A percentile compares a stretch with the other conserved stretches of the same genome.
These are phyloP conservation scores for Ruditapes philippinarum DNA, from an alignment of 1,140 invertebrate species.

Conservation along the genomic window DNA sequence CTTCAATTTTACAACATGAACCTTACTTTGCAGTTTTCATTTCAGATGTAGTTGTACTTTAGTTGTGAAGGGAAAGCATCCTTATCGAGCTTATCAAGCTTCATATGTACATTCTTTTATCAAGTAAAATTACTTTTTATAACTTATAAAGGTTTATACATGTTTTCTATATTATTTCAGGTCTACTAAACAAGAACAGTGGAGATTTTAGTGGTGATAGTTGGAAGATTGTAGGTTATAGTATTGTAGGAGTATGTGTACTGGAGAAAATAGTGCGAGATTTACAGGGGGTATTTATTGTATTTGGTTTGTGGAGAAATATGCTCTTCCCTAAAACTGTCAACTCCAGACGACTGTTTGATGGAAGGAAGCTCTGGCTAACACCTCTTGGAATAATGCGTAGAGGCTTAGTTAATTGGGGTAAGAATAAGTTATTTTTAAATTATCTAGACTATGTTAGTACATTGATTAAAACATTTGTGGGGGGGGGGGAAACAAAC, in stretches of 20 bases:
- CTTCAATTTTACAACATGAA: no score
- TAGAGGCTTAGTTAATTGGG: conserved; percentile 80
- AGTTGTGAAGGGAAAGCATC: no score
- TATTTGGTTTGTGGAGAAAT: conserved; percentile 84
- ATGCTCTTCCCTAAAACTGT: conserved; percentile 78
- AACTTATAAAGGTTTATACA: not conserved
- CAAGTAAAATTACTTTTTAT: no score
- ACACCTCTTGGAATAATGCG: conserved; percentile 78
- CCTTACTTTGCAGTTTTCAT: no score
- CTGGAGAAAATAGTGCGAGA: conserved; percentile 81
- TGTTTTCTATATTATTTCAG: conserved; percentile 30
- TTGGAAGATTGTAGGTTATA: conserved; percentile 79
- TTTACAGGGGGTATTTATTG: conserved; percentile 82
- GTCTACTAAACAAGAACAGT: conserved; percentile 60
- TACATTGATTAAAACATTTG: no score
- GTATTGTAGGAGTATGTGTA: conserved; percentile 82
- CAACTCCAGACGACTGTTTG: conserved; percentile 64
- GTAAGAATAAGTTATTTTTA: no score
- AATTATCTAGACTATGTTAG: no score
- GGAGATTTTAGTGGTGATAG: conserved; percentile 67
- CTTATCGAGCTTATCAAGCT: no score
- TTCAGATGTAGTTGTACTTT: no score
- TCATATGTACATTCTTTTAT: no score
- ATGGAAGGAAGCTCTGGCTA: conserved; percentile 70
- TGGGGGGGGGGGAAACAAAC: no score